Percentiles rank a stretch among this genome's conserved stretches.
These are phyloP conservation scores for Elegia similella DNA, from an alignment of 2,888 invertebrate genomes.

Conservation along the genomic window DNA sequence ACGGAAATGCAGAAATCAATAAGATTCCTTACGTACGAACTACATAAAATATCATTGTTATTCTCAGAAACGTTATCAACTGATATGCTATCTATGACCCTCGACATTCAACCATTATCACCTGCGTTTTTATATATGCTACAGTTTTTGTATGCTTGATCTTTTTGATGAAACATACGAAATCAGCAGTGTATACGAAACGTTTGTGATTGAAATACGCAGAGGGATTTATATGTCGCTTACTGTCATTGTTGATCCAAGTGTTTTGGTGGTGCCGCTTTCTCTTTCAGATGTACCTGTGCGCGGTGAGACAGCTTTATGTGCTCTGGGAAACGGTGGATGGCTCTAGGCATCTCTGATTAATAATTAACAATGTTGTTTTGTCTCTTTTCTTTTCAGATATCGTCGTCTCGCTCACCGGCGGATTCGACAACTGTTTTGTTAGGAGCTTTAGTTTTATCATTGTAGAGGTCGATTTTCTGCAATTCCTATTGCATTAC, in stretches of 20 bases:
- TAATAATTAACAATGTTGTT: conserved; percentile 65
- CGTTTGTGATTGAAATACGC: no score
- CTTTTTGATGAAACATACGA: no score
- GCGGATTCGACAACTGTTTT: conserved; percentile 23
- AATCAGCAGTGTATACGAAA: no score
- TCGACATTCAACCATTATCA: no score
- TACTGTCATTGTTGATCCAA: conserved; percentile 53
- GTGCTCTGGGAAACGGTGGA: conserved; percentile 62
- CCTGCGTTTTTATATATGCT: no score
- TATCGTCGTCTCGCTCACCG: conserved; percentile 52
- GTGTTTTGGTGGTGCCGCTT: conserved; percentile 47
- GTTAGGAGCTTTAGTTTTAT: not conserved
- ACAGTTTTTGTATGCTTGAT: no score
- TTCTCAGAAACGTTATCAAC: conserved; percentile 5
- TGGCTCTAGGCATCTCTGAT: conserved; percentile 50
- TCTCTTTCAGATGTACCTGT: conserved; percentile 57
- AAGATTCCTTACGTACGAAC: not conserved
- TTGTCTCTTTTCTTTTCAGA: conserved; percentile 78
- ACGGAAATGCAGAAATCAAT: not conserved
- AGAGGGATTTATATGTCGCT: conserved; percentile 34
- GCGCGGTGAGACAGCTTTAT: conserved; percentile 52
- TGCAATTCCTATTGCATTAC: not conserved
- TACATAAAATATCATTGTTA: not conserved
- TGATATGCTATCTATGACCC: conserved; percentile 37
- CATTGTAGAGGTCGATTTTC: not conserved